Evolutionary conservation across 2,113 vertebrate species (phyloP).

Genomic region (Gobio gobio): DNA sequence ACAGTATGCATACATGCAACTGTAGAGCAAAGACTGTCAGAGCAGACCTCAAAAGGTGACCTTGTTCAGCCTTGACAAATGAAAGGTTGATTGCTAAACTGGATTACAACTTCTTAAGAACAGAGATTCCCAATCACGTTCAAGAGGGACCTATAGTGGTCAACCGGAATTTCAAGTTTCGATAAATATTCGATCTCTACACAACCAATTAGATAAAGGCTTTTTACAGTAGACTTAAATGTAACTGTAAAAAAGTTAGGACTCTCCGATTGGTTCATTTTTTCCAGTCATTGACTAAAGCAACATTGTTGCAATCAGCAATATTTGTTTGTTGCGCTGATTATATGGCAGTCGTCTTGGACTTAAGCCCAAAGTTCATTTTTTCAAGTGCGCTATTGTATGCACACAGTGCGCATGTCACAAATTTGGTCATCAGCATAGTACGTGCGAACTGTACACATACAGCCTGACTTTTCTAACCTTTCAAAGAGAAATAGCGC

Average conservation of each 20-base stretch:
- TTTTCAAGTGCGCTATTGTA: too few species aligned
- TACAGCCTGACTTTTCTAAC: background rate
- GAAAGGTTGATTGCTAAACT: conserved; percentile 79
- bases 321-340: too few species aligned
- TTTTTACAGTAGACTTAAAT: background rate
- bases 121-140: conserved; percentile 70
- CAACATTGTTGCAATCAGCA: too few species aligned
- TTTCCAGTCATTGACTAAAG: too few species aligned
- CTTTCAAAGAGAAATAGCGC: background rate
- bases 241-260: background rate
- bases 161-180: background rate
- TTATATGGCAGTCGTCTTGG: too few species aligned
- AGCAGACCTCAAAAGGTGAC: conserved; percentile 75
- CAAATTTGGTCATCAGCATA: background rate
- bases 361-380: background rate
- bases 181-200: background rate
- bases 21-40: conserved; percentile 57
- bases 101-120: conserved; percentile 75
- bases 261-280: background rate
- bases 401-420: too few species aligned
- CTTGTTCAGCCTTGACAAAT: conserved; percentile 73
- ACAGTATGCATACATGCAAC: conserved; percentile 15
- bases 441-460: background rate
- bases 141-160: conserved; percentile 50
- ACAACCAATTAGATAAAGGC: background rate